Base-by-base conservation (phyloP, 1,140 invertebrate species). In the Epicauta chinensis region DNA sequence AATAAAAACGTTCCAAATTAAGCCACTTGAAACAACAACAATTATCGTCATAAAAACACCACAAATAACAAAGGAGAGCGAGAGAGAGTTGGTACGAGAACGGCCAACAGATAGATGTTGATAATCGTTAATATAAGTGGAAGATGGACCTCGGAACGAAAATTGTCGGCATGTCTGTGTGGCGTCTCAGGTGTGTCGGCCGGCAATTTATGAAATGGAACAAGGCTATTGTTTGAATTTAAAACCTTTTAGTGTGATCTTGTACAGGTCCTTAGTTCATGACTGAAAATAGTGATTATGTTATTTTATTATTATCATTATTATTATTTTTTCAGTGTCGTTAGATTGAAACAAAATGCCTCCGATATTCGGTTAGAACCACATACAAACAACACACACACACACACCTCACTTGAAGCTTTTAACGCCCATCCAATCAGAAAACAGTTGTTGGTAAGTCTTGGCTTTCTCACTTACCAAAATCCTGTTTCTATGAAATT, bases 231-330 rank as follows among this genome's bases (percentile, higher is more conserved):
- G 55, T 56, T 46, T 45, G 51, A 53, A 53, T 56, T 47, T 53
- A 56, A 56, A 56, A 56, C 50, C 55, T 56, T 51, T 56, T 56
- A 56, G 55, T 53, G 43, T 34, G 55, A 56, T 56, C 53, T 53
- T 36, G 16, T n/a, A 13, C 49, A 35, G n/a, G 16, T 16, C 36
- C n/a, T n/a, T n/a, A n/a, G n/a, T 23, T 23, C 23, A 23, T 23
- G 7, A 7, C 37, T 44, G 43, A 56, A 56, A 56, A 56, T 45
- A 56, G 17, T 56, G 30, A 56, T 56, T 56, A 56, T 47, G 50
- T 53, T 56, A 56, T 56, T 55, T 50, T 16, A 15, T 9, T 35
- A 37, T 39, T 40, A 55, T 55, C 46, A 31, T 40, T n/a, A n/a
- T n/a, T n/a, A 55, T 46, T 43, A 37, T 36, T 35, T 42, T 29